Percentiles rank a stretch among this genome's conserved stretches.
Conservation (phyloP, 2,113 vertebrate species). For the Perca schrenkii region DNA sequence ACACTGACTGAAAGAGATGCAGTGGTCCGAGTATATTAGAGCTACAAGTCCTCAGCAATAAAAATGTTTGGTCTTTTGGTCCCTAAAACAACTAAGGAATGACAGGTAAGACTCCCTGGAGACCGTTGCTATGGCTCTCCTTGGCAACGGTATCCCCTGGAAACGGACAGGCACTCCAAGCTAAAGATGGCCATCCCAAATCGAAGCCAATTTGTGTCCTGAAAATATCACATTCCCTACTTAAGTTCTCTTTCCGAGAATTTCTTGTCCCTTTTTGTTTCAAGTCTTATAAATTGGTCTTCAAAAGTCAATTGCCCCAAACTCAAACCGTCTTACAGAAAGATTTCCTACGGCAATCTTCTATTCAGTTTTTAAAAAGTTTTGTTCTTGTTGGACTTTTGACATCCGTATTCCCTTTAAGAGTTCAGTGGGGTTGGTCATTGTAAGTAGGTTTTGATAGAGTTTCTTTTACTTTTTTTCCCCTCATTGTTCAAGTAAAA, state of each 20-base stretch:
- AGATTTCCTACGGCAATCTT: conserved; percentile 77
- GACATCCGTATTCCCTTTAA: conserved; percentile 70
- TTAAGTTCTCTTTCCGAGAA: conserved; percentile 72
- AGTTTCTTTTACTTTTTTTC: conserved; percentile 76
- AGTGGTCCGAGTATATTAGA: conserved; percentile 94
- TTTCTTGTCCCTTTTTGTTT: conserved; percentile 65
- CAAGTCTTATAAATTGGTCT: conserved; percentile 80
- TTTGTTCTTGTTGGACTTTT: conserved; percentile 74
- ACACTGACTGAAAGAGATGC: conserved; percentile 92
- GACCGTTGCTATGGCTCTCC: conserved; percentile 88
- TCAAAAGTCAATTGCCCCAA: conserved; percentile 78
- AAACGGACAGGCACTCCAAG: conserved; percentile 96
- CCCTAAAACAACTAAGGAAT: conserved; percentile 99
- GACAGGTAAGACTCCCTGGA: conserved; percentile 96
- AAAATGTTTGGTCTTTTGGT: conserved; percentile 99
- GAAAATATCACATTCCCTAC: conserved; percentile 83
- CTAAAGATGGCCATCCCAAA: conserved; percentile 85
- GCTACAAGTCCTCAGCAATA: conserved; percentile 96
- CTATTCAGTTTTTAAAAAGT: conserved; percentile 72
- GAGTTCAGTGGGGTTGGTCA: conserved; percentile 75
- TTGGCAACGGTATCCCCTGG: conserved; percentile 90
- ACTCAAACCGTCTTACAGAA: conserved; percentile 70
- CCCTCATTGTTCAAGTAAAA: conserved; percentile 76
- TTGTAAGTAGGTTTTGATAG: conserved; percentile 58
- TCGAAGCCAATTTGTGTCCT: conserved; percentile 84